phyloP scores from a whole-genome alignment of 1,140 invertebrate species.

The Drosophila grimshawi region DNA sequence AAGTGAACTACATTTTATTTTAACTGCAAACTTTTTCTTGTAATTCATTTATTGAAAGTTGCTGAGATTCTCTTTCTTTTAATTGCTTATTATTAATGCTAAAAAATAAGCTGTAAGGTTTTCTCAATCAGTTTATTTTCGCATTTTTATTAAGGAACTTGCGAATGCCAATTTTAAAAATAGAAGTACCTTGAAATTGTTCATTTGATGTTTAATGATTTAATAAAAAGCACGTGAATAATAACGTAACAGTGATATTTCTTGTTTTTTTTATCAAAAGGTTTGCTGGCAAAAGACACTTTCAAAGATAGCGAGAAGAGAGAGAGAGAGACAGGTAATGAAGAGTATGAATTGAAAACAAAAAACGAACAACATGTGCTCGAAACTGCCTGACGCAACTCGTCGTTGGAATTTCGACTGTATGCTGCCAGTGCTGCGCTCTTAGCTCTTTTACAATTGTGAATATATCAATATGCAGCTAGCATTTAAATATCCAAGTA shows the following conservation, averaged over 20 bases:
- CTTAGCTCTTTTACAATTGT: neutral
- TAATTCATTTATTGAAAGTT: too few relatives aligned
- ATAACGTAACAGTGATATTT: neutral
- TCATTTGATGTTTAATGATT: neutral
- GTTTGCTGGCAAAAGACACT: neutral
- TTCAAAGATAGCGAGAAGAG: neutral
- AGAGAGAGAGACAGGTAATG: neutral
- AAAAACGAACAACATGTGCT: slow-evolving; percentile 9
- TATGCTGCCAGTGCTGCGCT: neutral
- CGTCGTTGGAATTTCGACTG: neutral
- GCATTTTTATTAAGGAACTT: neutral
- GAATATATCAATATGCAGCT: neutral
- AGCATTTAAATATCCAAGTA: neutral
- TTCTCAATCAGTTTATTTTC: neutral
- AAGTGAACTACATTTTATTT: too few relatives aligned
- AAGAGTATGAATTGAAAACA: neutral
- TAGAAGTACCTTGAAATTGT: slow-evolving; percentile 17
- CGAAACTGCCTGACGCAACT: slow-evolving; percentile 48
- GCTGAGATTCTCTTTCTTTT: too few relatives aligned
- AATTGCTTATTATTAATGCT: too few relatives aligned
- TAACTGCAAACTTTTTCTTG: too few relatives aligned
- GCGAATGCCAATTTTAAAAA: slow-evolving; percentile 1
- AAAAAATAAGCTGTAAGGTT: neutral
- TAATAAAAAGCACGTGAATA: neutral
- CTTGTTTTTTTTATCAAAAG: neutral